Evolutionary conservation across 2,888 invertebrate species (phyloP), one percentile per base, ranked within the genome.

Genomic region (Brachyopa scutellaris): DNA sequence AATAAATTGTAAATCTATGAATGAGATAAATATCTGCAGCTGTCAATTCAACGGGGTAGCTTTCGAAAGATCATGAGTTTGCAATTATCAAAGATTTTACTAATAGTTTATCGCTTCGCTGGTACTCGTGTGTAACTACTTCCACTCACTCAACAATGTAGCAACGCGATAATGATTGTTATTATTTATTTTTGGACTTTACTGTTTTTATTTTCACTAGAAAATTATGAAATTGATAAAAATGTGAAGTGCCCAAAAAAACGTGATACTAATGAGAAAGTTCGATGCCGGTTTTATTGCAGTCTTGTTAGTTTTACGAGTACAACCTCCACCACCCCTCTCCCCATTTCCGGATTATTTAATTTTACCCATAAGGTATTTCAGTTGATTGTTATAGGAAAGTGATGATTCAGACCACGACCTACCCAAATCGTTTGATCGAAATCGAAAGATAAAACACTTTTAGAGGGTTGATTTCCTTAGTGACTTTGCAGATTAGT

Each of bases 1-100:
- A 23, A 23, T 26, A 42, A 67, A 21, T 45, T 59, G 59, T 40
- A 36, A 59, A 64, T 57, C 62, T 49, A 62, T 64, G 64, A 82
- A 77, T 66, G 33, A 74, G 80, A 80, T 80, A 80, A 74, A 57
- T 77, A 76, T 82, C 80, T 69, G 53, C 49, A 49, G 69, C 59
- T 82, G 77, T 76, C 82, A 82, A 11, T 61, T n/a, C n/a, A n/a
- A n/a, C n/a, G n/a, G n/a, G 77, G 33, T 59, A 49, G 7, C 38
- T 62, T 74, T 45, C 21, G 5, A 49, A 47, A 36, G 23, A 42
- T 33, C 57, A 31, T 53, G 40, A 29, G 36, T 19, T 15, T 49
- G n/a, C 42, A 69, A 51, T 59, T 64, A 61, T 11, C 53, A 70
- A 66, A 82, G 53, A 40, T 77, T 77, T 82, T 38, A 66, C 77